Percentiles rank a stretch among this genome's conserved stretches.
Conservation (phyloP, 30 jellyfish, hydroid and myxozoan genomes). For the Rhopilema esculentum region DNA sequence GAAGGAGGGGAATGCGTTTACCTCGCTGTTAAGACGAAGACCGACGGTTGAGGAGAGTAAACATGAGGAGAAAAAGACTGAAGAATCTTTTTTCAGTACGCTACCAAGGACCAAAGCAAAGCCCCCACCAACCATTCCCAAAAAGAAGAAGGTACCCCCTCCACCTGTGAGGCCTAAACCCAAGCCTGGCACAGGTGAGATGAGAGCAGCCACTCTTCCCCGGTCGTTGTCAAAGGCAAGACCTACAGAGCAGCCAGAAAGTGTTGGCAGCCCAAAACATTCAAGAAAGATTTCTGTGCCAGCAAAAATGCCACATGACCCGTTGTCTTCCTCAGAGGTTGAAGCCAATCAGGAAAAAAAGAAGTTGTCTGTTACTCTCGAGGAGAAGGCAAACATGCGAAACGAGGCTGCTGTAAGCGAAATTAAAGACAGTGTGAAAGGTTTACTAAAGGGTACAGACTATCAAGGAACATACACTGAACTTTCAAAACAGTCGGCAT, state of each 20-base stretch:
- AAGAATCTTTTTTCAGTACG: slow-evolving; percentile 56
- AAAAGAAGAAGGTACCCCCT: slow-evolving; percentile 59
- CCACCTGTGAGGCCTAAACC: slow-evolving; percentile 75
- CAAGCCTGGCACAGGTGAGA: slow-evolving; percentile 19
- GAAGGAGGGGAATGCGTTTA: slow-evolving; percentile 37
- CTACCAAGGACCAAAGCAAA: slow-evolving; percentile 52
- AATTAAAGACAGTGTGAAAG: background rate
- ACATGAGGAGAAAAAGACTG: slow-evolving; percentile 48
- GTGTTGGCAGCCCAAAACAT: background rate
- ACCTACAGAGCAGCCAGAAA: background rate
- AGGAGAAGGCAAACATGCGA: background rate
- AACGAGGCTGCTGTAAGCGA: too few relatives aligned
- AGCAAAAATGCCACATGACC: background rate
- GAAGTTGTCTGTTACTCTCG: background rate
- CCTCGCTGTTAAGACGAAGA: slow-evolving; percentile 44
- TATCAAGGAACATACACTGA: background rate
- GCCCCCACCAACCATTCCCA: slow-evolving; percentile 43
- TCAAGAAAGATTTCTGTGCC: background rate
- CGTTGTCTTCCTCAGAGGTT: background rate
- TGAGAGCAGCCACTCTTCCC: slow-evolving; percentile 52
- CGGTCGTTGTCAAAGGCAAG: slow-evolving; percentile 49
- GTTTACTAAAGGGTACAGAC: background rate
- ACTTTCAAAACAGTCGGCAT: background rate
- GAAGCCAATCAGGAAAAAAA: background rate
- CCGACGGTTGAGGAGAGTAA: slow-evolving; percentile 31